These are phyloP conservation scores for Mellilla xanthometata DNA, from an alignment of 2,888 invertebrate genomes.

Conservation along the genomic window DNA sequence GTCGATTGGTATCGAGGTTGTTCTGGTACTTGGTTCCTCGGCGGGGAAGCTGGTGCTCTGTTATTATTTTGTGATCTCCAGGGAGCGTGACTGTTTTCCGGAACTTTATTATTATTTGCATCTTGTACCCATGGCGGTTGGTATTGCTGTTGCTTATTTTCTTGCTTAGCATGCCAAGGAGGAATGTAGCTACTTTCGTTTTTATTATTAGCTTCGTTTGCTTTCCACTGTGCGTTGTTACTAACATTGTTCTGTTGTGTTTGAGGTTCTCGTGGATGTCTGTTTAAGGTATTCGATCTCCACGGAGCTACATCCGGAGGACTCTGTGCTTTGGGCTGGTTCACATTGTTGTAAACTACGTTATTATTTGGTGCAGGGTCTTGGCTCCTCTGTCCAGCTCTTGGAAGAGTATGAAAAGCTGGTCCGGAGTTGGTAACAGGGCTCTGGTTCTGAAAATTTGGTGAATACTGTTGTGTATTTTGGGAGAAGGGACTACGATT, in stretches of 20 bases:
- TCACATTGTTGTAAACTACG: slow-evolving; percentile 51
- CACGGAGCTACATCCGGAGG: slow-evolving; percentile 62
- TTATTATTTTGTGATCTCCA: slow-evolving; percentile 55
- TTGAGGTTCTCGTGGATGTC: slow-evolving; percentile 56
- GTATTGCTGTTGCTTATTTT: slow-evolving; percentile 55
- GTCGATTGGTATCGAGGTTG: slow-evolving; percentile 72
- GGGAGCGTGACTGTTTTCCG: slow-evolving; percentile 48
- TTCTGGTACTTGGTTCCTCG: slow-evolving; percentile 47
- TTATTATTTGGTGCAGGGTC: slow-evolving; percentile 57
- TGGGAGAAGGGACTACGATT: slow-evolving; percentile 53
- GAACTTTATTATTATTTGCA: slow-evolving; percentile 56
- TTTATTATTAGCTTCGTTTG: slow-evolving; percentile 58
- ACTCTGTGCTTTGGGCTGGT: slow-evolving; percentile 42
- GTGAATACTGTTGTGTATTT: slow-evolving; percentile 31
- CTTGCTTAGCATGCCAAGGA: slow-evolving; percentile 56
- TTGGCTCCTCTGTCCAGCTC: slow-evolving; percentile 56
- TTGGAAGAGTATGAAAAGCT: slow-evolving; percentile 65
- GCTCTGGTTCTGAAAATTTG: slow-evolving; percentile 53
- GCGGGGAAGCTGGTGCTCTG: slow-evolving; percentile 45
- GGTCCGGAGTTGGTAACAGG: slow-evolving; percentile 48
- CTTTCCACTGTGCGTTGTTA: slow-evolving; percentile 60
- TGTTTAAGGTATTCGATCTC: slow-evolving; percentile 66
- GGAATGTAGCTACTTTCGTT: slow-evolving; percentile 51
- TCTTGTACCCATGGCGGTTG: slow-evolving; percentile 63
- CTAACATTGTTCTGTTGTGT: slow-evolving; percentile 45